Conservation (phyloP, 1,140 invertebrate genomes). For the Protaetia brevitarsis region DNA sequence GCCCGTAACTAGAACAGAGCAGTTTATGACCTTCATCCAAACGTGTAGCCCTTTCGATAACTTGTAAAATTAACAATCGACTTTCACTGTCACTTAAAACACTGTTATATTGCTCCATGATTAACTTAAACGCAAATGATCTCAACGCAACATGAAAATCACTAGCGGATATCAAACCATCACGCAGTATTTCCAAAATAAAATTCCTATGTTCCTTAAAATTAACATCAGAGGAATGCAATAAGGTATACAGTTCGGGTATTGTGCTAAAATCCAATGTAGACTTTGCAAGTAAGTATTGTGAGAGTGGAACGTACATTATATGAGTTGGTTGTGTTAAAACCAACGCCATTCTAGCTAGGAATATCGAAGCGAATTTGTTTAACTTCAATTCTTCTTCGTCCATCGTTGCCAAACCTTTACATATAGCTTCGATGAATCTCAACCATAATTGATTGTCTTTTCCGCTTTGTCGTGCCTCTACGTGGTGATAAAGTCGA, state of each 20-base stretch:
- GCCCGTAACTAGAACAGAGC: slow-evolving; percentile 56
- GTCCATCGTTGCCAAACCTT: slow-evolving; percentile 34
- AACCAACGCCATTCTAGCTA: slow-evolving; percentile 62
- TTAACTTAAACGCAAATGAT: slow-evolving; percentile 54
- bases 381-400: slow-evolving; percentile 56
- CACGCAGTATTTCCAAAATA: slow-evolving; percentile 64
- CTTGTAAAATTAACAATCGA: slow-evolving; percentile 61
- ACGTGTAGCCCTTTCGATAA: slow-evolving; percentile 57
- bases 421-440: slow-evolving; percentile 42
- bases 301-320: slow-evolving; percentile 64
- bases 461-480: slow-evolving; percentile 54
- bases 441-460: slow-evolving; percentile 43
- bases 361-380: slow-evolving; percentile 66
- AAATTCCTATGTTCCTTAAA: slow-evolving; percentile 60
- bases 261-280: slow-evolving; percentile 65
- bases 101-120: slow-evolving; percentile 55
- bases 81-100: slow-evolving; percentile 51
- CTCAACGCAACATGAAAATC: slow-evolving; percentile 54
- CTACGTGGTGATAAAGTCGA: slow-evolving; percentile 65
- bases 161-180: slow-evolving; percentile 57
- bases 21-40: slow-evolving; percentile 59
- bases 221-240: slow-evolving; percentile 67
- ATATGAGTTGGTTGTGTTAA: slow-evolving; percentile 64
- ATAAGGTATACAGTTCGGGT: slow-evolving; percentile 73
- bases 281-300: slow-evolving; percentile 69